These are phyloP conservation scores for Orcinus orca DNA, from an alignment of 2,113 vertebrate species.

Conservation along the genomic window DNA sequence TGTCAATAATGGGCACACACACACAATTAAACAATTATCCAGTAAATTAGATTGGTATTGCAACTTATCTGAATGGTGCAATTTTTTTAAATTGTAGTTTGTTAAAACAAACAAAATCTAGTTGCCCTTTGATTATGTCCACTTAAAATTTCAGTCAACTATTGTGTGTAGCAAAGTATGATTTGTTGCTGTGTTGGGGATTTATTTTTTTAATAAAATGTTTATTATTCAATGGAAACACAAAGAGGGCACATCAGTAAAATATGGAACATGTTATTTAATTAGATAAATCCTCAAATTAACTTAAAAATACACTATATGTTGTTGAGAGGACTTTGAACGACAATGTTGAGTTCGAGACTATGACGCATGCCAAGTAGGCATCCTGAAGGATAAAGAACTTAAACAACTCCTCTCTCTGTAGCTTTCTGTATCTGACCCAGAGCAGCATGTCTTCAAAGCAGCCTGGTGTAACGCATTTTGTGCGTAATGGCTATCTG, in stretches of 20 bases:
- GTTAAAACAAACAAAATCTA: neutral
- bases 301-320: neutral
- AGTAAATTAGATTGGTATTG: neutral
- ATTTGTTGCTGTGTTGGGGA: neutral
- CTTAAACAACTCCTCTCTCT: neutral
- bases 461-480: neutral
- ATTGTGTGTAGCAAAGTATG: neutral
- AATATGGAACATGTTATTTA: neutral
- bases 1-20: neutral
- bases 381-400: neutral
- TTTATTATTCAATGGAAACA: neutral
- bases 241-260: neutral
- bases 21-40: neutral
- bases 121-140: neutral
- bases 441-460: neutral
- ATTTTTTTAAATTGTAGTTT: neutral
- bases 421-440: neutral
- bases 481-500: neutral
- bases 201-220: neutral
- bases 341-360: neutral
- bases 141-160: neutral
- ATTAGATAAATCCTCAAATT: neutral
- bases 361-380: neutral
- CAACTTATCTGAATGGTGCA: neutral
- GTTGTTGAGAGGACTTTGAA: neutral